Conservation (phyloP, 2,888 invertebrate species). For the Trachelus troglodyta region DNA sequence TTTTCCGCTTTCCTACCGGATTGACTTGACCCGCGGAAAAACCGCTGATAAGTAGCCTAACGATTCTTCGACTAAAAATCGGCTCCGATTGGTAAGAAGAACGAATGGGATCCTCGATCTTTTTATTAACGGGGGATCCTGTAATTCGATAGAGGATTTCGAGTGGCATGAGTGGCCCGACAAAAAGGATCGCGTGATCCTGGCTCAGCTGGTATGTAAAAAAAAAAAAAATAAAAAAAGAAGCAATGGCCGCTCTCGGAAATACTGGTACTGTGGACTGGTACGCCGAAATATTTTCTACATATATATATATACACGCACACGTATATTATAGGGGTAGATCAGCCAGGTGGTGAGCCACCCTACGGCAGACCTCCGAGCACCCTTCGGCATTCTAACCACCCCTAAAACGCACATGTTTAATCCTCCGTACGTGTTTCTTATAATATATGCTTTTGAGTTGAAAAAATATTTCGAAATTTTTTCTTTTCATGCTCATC, state of each 20-base stretch:
- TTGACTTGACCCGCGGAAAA: too few species aligned
- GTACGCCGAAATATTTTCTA: not conserved
- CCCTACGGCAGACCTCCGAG: not conserved
- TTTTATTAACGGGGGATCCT: not conserved
- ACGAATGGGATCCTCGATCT: not conserved
- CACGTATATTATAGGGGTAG: slow-evolving; percentile 26
- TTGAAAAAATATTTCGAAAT: slow-evolving; percentile 1
- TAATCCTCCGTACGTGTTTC: not conserved
- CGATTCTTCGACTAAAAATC: too few species aligned
- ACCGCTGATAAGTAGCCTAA: not conserved
- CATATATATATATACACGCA: not conserved
- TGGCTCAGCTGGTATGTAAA: slow-evolving; percentile 45
- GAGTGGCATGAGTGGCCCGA: slow-evolving; percentile 36
- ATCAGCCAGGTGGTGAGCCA: slow-evolving; percentile 50
- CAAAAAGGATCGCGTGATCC: slow-evolving; percentile 47
- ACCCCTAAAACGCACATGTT: not conserved
- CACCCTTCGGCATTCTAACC: not conserved
- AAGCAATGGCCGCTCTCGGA: slow-evolving; percentile 28
- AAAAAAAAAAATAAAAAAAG: slow-evolving; percentile 35
- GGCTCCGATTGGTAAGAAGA: too few species aligned
- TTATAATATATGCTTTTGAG: not conserved
- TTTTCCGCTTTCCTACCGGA: not conserved
- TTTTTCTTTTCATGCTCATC: too few species aligned
- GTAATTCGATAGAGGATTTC: not conserved
- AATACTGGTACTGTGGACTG: not conserved